Evolutionary conservation across 2,888 invertebrate genomes (phyloP), one percentile per base, ranked within the genome.

Genomic region (Catotricha subobsoleta): DNA sequence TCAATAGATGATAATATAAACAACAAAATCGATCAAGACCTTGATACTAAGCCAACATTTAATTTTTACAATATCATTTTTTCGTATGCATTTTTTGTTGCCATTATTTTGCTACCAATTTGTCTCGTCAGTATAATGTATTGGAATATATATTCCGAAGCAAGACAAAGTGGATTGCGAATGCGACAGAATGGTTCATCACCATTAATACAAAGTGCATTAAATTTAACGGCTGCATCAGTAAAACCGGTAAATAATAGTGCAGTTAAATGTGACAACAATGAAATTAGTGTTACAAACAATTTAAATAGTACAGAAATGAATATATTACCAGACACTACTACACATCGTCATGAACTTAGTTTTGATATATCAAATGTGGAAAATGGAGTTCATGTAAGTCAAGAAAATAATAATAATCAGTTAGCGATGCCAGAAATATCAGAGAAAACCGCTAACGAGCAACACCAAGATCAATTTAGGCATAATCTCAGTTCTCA

Each of bases 171-270:
- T 45, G 63, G 64, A 2, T 45, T 62, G 43, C 53, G 63, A 27
- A 62, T 63, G 58, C 54, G 63, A 2, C 62, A 63, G 41, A 63
- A 64, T 43, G 64, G 63, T 18, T 63, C 63, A 5, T 64, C 63
- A 19, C 64, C 62, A 30, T 46, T 63, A 40, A 46, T 63, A 21
- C 62, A 63, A 47, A 62, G 62, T 49, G 60, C 63, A 5, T 46
- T 62, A 5, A 63, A 64, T 47, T 48, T 62, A 16, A 55, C 56
- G 1, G 38, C 45, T 27, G 16, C 43, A 37, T 40, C 45, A 38
- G 33, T 15, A n/a, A n/a, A n/a, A n/a, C n/a, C n/a, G n/a, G n/a
- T 23, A 5, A 36, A 36, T 36, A 16, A 21, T 2, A 16, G 23
- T 36, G 13, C 25, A 13, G 3, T 36, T 2, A 36, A 36, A 36